Conservation (phyloP, 2,888 invertebrate species). For the Tenthredo mesomela region DNA sequence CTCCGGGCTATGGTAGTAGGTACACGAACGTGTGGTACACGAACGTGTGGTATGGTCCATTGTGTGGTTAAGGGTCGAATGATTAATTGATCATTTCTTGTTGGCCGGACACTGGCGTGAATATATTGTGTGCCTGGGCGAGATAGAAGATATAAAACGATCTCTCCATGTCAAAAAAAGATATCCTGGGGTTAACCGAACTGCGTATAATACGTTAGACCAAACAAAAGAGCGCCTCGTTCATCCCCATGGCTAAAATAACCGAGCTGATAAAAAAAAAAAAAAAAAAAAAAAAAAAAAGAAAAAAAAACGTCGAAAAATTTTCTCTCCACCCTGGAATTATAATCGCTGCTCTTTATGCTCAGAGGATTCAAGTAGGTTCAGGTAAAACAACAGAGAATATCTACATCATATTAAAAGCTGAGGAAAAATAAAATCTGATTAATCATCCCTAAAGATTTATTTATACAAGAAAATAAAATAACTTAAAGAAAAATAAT, state of each 20-base stretch:
- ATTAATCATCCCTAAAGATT: not conserved
- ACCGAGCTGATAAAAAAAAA: conserved; percentile 14
- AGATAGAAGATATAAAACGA: conserved; percentile 26
- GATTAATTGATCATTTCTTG: conserved; percentile 44
- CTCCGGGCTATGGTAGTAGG: not conserved
- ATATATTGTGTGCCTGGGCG: conserved; percentile 10
- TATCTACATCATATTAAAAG: not conserved
- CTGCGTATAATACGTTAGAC: conserved; percentile 34
- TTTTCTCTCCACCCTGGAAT: conserved; percentile 8
- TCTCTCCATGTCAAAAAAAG: not conserved
- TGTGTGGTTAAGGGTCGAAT: conserved; percentile 42
- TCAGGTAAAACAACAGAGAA: not conserved
- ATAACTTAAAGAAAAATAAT: not conserved
- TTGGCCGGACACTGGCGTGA: conserved; percentile 31
- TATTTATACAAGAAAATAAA: not conserved
- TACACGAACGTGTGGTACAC: conserved; percentile 25
- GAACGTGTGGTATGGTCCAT: conserved; percentile 20
- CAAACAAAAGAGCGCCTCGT: conserved; percentile 22
- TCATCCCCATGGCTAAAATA: conserved; percentile 11
- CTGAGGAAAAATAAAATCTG: not conserved
- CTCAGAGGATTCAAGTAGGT: not conserved
- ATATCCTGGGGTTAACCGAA: conserved; percentile 2
- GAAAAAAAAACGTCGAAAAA: conserved; percentile 16
- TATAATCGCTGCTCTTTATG: conserved; percentile 5
- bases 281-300: too few relatives aligned